These are phyloP conservation scores for Tinamus major DNA, from an alignment of 2,797 vertebrate genomes.

Conservation along the genomic window DNA sequence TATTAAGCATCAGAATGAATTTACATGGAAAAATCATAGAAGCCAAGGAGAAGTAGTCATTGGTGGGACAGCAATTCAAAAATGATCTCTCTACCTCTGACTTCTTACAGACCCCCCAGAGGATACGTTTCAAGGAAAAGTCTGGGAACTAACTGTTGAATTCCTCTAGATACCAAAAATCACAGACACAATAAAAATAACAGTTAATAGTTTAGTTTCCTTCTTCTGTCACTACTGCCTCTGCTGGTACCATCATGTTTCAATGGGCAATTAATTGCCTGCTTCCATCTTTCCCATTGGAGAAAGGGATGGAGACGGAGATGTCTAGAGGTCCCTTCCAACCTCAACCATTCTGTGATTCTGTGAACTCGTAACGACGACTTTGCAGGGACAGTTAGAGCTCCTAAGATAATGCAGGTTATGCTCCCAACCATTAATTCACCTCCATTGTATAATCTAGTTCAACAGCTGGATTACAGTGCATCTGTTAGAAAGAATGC, in stretches of 20 bases:
- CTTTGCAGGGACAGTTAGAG: not conserved
- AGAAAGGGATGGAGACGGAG: no score
- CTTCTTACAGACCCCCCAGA: not conserved
- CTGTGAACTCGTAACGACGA: not conserved
- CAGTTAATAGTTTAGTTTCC: not conserved
- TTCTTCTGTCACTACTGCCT: not conserved
- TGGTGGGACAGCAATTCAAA: not conserved
- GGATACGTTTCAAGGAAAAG: not conserved
- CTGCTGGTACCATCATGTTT: not conserved
- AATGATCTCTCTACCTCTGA: not conserved
- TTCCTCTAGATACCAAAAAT: not conserved
- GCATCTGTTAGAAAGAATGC: not conserved
- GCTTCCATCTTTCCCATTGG: not conserved
- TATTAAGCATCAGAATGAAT: not conserved
- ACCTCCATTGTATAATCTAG: rapidly evolving
- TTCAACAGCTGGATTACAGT: not conserved
- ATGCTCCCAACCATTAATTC: not conserved
- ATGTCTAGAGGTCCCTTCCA: no score
- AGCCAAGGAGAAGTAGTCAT: not conserved
- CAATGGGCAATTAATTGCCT: not conserved
- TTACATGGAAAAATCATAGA: not conserved
- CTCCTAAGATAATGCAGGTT: not conserved
- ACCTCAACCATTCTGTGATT: no score
- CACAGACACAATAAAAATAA: not conserved
- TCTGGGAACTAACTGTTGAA: not conserved